Evolutionary conservation across 2,888 invertebrate genomes (phyloP), one percentile per base, ranked within the genome.

Genomic region (Molanna angustata): DNA sequence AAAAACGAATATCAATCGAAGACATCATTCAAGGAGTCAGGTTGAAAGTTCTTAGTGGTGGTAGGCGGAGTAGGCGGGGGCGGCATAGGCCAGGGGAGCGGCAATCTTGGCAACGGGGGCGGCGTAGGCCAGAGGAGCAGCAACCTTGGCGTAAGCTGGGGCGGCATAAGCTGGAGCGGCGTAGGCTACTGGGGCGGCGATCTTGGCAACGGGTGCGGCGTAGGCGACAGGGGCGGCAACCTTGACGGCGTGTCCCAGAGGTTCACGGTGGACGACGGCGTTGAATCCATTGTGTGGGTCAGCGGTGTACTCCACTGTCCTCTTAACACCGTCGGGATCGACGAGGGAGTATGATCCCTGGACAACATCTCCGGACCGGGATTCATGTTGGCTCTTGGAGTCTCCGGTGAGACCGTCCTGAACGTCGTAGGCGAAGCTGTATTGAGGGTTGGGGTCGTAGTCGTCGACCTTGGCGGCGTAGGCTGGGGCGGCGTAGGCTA

Each of bases 41-140:
- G 9, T 7, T 41, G 20, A 41, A 18, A 39, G 16, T 4, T 17
- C 14, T 43, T 49, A 49, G 43, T 4, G 71, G 78, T 19, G 41
- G 86, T 56, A 78, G 77, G 63, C 86, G 83, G 81, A 46, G 86
- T 56, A 78, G 77, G 63, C 86, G 82, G 81, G 83, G 85, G 83
- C 51, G 40, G 39, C 40, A 19, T 46, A 49, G 14, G 49, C 42
- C 27, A 48, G 76, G 19, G 54, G 49, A 18, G 51, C 40, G 35
- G 46, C 52, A 35, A 39, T 21, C 27, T 43, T 44, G 32, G 46
- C 51, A 6, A 46, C 40, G 17, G 55, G 55, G 37, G 55, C 49
- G 49, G 52, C 58, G 41, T 54, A 52, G 32, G 51, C 51, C 22
- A 59, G 50, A 46, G 63, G 62, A 51, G 63, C 60, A 43, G 59